Evolutionary conservation across 2,113 vertebrate genomes (phyloP).

Genomic region (Gracilinanus agilis): DNA sequence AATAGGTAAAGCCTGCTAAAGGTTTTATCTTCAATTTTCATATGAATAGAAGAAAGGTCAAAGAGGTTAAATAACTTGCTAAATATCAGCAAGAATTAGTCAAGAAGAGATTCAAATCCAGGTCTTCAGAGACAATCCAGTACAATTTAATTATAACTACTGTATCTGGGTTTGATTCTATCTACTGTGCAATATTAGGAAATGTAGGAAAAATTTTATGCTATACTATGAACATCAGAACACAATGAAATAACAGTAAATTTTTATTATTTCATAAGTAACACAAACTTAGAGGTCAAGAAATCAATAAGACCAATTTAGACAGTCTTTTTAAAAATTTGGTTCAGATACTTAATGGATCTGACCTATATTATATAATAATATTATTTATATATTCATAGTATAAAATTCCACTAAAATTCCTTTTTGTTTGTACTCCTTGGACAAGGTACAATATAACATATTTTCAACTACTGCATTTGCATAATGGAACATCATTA

Average conservation of each 20-base stretch:
- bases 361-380: slow-evolving; percentile 42
- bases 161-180: not conserved
- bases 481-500: slow-evolving; percentile 6
- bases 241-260: slow-evolving; percentile 14
- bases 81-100: not conserved
- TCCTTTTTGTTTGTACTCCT: slow-evolving; percentile 45
- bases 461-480: slow-evolving; percentile 53
- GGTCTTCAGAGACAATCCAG: not conserved
- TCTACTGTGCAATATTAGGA: not conserved
- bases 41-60: not conserved
- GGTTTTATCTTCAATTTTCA: not conserved
- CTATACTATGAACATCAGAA: not conserved
- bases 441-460: slow-evolving; percentile 39
- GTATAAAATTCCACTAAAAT: slow-evolving; percentile 47
- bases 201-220: not conserved
- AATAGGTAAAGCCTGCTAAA: not conserved
- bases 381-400: not conserved
- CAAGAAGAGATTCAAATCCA: not conserved
- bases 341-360: slow-evolving; percentile 37
- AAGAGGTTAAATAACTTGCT: not conserved
- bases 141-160: not conserved
- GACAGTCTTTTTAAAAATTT: slow-evolving; percentile 45
- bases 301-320: slow-evolving; percentile 27
- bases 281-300: slow-evolving; percentile 31
- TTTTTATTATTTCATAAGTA: slow-evolving; percentile 47